Evolutionary conservation across 1,140 invertebrate species (phyloP).

Genomic region (Cataglyphis hispanica): DNA sequence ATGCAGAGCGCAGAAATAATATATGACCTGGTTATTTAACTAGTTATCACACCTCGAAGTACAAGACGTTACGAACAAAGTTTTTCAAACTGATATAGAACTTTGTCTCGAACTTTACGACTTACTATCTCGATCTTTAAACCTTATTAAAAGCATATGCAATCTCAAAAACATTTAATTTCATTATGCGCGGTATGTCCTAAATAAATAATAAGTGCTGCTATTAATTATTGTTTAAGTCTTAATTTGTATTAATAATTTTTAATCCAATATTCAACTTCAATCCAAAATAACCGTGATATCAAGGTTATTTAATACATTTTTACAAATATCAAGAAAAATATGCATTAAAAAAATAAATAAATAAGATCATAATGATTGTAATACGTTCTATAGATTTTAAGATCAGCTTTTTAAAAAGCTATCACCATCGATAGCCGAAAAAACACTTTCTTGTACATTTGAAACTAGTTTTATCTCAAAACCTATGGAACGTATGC

Average conservation of each 20-base stretch:
- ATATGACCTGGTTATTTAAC: constrained; percentile 18
- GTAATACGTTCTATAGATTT: too few species aligned
- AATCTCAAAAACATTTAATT: background rate
- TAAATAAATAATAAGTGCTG: background rate
- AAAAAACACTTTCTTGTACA: too few species aligned
- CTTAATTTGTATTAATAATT: background rate
- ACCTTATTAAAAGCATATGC: background rate
- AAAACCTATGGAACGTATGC: too few species aligned
- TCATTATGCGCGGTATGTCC: background rate
- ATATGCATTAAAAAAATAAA: too few species aligned
- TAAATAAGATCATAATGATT: too few species aligned
- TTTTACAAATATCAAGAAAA: too few species aligned
- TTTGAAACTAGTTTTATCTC: too few species aligned
- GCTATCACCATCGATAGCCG: too few species aligned
- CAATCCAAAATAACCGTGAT: too few species aligned
- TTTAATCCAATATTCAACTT: too few species aligned
- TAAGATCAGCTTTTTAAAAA: too few species aligned
- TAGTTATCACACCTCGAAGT: constrained; percentile 33
- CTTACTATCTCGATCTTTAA: background rate
- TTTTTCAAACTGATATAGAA: constrained; percentile 19
- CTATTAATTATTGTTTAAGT: background rate
- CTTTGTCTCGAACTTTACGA: constrained; percentile 20
- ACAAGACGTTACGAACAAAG: background rate
- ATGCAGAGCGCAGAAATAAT: background rate
- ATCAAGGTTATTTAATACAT: too few species aligned